These are phyloP conservation scores for Poecilobothrus nobilitatus DNA, from an alignment of 2,888 invertebrate genomes.

Conservation along the genomic window DNA sequence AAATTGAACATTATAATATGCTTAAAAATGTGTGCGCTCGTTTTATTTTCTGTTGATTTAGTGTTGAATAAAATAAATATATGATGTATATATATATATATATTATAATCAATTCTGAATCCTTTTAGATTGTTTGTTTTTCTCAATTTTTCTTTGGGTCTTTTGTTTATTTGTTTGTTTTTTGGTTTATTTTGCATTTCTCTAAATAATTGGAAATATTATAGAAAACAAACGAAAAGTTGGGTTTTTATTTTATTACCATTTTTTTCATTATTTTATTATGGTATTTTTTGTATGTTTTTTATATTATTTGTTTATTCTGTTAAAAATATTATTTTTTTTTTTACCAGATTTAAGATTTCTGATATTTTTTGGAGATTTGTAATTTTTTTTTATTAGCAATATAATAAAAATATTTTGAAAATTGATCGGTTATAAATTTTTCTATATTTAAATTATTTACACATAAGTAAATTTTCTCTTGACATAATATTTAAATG, in stretches of 20 bases:
- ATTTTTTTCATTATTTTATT: background rate
- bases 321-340: background rate
- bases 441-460: too few species aligned
- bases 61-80: background rate
- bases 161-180: background rate
- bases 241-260: background rate
- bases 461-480: too few species aligned
- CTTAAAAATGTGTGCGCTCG: background rate
- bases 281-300: background rate
- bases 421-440: too few species aligned
- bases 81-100: background rate
- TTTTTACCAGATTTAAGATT: too few species aligned
- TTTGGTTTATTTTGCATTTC: background rate
- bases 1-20: too few species aligned
- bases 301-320: background rate
- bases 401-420: too few species aligned
- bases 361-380: too few species aligned
- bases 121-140: background rate
- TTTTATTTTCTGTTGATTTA: background rate
- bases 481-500: too few species aligned
- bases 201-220: slow-evolving; percentile 13
- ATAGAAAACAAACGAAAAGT: background rate
- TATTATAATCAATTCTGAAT: background rate
- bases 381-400: too few species aligned
- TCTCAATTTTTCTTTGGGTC: background rate